Evolutionary conservation across 2,113 vertebrate genomes (phyloP).

Genomic region (Origma solitaria): DNA sequence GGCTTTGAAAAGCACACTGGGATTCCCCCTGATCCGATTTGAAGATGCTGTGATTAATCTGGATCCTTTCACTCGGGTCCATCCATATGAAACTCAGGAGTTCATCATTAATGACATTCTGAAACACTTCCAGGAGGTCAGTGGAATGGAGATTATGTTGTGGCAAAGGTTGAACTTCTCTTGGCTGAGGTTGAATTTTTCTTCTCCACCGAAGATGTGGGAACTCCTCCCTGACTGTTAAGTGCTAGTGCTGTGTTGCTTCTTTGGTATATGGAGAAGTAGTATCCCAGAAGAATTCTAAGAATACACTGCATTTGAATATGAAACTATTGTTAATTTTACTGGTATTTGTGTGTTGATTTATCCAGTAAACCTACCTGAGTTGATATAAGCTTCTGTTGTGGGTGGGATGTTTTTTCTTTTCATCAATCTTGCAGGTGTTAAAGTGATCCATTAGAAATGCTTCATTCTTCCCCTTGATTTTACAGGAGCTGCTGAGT

Average conservation of each 20-base stretch:
- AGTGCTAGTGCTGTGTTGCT: neutral
- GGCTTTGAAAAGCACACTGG: constrained; percentile 90
- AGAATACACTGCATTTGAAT: neutral
- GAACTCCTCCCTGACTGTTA: neutral
- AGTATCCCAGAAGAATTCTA: neutral
- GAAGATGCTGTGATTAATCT: constrained; percentile 95
- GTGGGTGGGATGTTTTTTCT: neutral
- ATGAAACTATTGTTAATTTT: neutral
- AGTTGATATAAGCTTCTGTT: neutral
- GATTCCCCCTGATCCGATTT: constrained; percentile 90
- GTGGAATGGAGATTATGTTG: neutral
- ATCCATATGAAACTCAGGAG: constrained; percentile 94
- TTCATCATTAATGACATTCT: constrained; percentile 94
- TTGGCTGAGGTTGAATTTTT: neutral
- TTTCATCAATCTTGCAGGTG: neutral
- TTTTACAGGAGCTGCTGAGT: constrained; percentile 88
- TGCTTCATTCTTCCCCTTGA: neutral
- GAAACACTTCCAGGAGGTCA: constrained; percentile 96
- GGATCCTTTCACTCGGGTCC: constrained; percentile 93
- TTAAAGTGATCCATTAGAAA: neutral
- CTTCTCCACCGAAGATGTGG: neutral
- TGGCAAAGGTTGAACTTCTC: neutral
- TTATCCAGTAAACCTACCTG: neutral
- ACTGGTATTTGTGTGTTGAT: neutral
- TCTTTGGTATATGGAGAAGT: neutral